Evolutionary conservation across 2,113 vertebrate genomes (phyloP).

Genomic region (Oreochromis aureus): DNA sequence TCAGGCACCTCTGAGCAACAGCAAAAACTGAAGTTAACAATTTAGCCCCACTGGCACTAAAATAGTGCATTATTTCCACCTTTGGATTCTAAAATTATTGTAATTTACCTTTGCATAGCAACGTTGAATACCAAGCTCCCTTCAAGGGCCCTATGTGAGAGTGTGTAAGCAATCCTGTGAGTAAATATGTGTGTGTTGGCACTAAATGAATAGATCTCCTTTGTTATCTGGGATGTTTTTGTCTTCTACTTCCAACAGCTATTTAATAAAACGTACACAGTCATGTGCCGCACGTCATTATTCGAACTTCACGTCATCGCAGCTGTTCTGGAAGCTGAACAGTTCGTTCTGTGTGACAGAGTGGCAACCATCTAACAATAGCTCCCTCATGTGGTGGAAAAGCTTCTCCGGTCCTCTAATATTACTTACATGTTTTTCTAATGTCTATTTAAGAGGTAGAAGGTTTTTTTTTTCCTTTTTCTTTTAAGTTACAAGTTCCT

Average conservation of each 20-base stretch:
- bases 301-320: not conserved
- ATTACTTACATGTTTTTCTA: not conserved
- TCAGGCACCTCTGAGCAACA: not conserved
- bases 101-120: not conserved
- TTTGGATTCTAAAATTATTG: not conserved
- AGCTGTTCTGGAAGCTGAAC: not conserved
- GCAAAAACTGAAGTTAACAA: not conserved
- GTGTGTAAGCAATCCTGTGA: not conserved
- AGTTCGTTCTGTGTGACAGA: not conserved
- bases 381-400: constrained; percentile 44
- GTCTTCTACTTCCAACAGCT: not conserved
- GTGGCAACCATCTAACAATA: constrained; percentile 1
- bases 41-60: not conserved
- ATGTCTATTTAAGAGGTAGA: not conserved
- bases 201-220: not conserved
- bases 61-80: not conserved
- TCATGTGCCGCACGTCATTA: not conserved
- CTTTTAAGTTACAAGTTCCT: not conserved
- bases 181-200: not conserved
- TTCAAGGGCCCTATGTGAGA: not conserved
- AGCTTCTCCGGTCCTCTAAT: not conserved
- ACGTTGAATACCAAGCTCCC: not conserved
- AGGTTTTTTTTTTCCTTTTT: not conserved
- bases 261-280: not conserved
- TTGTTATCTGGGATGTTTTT: not conserved